Base-by-base conservation (phyloP, 2,113 vertebrate genomes). In the Lasiurus borealis region DNA sequence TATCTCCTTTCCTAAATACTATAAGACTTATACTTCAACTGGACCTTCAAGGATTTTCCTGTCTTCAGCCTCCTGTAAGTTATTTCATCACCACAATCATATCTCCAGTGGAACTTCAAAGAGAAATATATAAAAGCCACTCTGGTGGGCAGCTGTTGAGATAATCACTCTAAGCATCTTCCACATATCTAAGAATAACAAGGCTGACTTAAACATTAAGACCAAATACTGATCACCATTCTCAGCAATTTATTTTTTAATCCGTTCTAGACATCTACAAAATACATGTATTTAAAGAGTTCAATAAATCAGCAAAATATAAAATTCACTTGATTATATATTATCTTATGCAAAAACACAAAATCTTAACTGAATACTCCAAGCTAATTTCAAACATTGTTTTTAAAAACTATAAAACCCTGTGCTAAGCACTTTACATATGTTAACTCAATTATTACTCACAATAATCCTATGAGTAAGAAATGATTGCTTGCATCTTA, bases 71-170 rank as follows among this genome's bases (percentile, higher is more conserved):
- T 80, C 80, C 31, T 77, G 68, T 68, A 91, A 86, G 80, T 77
- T 75, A 34, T 96, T 96, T 95, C 73, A 96, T 92, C 77, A 90
- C 81, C 76, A 88, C 15, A 82, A 90, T 86, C 69, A 0, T 68
- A 96, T 84, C 46, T 94, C 78, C 71, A 96, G 95, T 18, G 54
- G 25, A 96, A 90, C 87, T 89, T 97, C 93, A 95, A 94, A 94
- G 84, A 8, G 31, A 94, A 94, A 82, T 44, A 64, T 27, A 93
- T 84, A 90, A 95, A 95, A 97, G 75, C 83, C 73, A 95, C 48
- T 84, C 84, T 44, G 36, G 34, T 68, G n/a, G 85, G 62, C 5
- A 3, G 69, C 64, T 91, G 36, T 10, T 77, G 34, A 88, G 59
- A 93, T 85, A 80, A 94, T 96, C 90, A 94, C 54, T 86, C 93